Evolutionary conservation across 2,888 invertebrate species (phyloP).

Genomic region (Blastobasis lacticolella): DNA sequence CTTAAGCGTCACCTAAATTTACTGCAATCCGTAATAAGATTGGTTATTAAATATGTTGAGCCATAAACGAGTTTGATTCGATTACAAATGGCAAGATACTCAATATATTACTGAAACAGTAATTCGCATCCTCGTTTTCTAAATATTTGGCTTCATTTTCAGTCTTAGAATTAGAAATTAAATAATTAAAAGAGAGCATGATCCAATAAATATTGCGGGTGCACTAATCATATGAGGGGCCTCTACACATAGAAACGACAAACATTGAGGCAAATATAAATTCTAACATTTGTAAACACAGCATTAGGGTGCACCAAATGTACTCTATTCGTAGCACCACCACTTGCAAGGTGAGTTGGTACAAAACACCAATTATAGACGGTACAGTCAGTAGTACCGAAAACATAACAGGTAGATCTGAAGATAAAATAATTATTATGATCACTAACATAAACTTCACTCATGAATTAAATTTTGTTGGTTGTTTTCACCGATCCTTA

Average conservation of each 20-base stretch:
- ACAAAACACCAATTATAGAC: slow-evolving; percentile 87
- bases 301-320: slow-evolving; percentile 90
- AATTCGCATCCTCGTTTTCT: too few relatives aligned
- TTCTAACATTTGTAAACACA: slow-evolving; percentile 86
- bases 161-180: too few relatives aligned
- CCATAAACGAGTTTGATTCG: too few relatives aligned
- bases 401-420: slow-evolving; percentile 86
- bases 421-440: slow-evolving; percentile 25
- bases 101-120: too few relatives aligned
- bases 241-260: slow-evolving; percentile 75
- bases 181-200: too few relatives aligned
- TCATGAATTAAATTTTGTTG: background rate
- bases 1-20: too few relatives aligned
- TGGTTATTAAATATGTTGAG: too few relatives aligned
- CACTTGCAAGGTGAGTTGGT: slow-evolving; percentile 90
- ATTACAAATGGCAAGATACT: too few relatives aligned
- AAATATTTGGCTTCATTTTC: too few relatives aligned
- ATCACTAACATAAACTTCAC: background rate
- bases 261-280: slow-evolving; percentile 88
- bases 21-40: too few relatives aligned
- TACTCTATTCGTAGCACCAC: slow-evolving; percentile 91
- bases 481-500: slow-evolving; percentile 23
- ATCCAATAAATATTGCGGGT: too few relatives aligned
- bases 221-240: slow-evolving; percentile 72
- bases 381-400: slow-evolving; percentile 90